These are phyloP conservation scores for Hippocampus kuda DNA, from an alignment of 2,797 vertebrate genomes.

Conservation along the genomic window DNA sequence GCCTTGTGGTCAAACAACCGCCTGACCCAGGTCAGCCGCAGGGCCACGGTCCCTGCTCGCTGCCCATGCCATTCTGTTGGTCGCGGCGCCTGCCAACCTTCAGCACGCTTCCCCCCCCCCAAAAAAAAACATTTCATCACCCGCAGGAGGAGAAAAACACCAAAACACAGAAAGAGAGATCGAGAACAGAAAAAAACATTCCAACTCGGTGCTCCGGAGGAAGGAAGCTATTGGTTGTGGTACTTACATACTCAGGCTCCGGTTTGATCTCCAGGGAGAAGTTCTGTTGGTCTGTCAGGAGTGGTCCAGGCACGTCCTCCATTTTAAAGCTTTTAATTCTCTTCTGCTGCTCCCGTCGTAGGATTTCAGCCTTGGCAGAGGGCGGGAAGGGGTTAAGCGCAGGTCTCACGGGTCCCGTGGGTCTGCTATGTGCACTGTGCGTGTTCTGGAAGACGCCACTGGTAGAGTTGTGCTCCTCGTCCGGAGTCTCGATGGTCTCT, in stretches of 20 bases:
- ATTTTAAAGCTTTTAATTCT: slow-evolving; percentile 78
- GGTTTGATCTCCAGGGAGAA: slow-evolving; percentile 83
- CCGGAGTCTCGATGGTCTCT: slow-evolving; percentile 69
- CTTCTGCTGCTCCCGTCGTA: slow-evolving; percentile 75
- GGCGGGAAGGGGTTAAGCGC: slow-evolving; percentile 57
- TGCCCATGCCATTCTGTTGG: slow-evolving; percentile 53
- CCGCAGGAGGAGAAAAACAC: slow-evolving; percentile 51
- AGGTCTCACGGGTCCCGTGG: slow-evolving; percentile 50
- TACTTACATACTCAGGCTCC: slow-evolving; percentile 84
- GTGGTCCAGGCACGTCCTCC: slow-evolving; percentile 69
- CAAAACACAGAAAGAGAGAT: slow-evolving; percentile 54
- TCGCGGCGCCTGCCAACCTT: slow-evolving; percentile 46
- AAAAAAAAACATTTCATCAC: slow-evolving; percentile 61
- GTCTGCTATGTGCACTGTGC: slow-evolving; percentile 50
- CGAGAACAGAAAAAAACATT: slow-evolving; percentile 59
- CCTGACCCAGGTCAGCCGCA: slow-evolving; percentile 65
- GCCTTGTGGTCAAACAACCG: slow-evolving; percentile 65
- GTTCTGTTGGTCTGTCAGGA: slow-evolving; percentile 80
- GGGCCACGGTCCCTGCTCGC: slow-evolving; percentile 51
- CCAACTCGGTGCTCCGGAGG: slow-evolving; percentile 41
- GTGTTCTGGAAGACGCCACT: slow-evolving; percentile 54
- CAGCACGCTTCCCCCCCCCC: slow-evolving; percentile 33
- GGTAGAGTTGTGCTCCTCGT: slow-evolving; percentile 65
- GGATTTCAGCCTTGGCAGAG: slow-evolving; percentile 72
- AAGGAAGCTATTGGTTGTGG: slow-evolving; percentile 45